These are phyloP conservation scores for Hirtodrosophila duncani DNA, from an alignment of 2,888 invertebrate species.

Conservation along the genomic window DNA sequence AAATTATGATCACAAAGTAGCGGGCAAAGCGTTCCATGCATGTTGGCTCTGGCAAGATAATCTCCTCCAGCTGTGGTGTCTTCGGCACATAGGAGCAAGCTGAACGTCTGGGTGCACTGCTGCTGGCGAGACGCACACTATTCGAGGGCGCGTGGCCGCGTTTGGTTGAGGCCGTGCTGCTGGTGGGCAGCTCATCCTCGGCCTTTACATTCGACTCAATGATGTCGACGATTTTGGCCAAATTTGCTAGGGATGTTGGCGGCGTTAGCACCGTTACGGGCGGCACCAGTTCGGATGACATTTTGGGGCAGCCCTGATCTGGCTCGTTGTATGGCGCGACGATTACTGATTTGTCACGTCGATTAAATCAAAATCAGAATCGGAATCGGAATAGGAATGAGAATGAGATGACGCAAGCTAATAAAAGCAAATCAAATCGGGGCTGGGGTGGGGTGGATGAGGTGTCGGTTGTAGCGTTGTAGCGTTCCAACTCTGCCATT, in stretches of 20 bases:
- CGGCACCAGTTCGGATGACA: neutral
- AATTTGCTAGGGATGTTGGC: slow-evolving; percentile 25
- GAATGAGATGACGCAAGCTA: slow-evolving; percentile 26
- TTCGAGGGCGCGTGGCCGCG: neutral
- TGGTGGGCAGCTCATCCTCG: slow-evolving; percentile 8
- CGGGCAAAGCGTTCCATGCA: slow-evolving; percentile 73
- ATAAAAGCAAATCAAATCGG: neutral
- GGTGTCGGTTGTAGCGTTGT: neutral
- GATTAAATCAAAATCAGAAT: slow-evolving; percentile 73
- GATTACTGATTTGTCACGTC: slow-evolving; percentile 61
- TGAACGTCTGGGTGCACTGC: slow-evolving; percentile 40
- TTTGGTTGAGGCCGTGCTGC: neutral
- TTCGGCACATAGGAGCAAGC: slow-evolving; percentile 56
- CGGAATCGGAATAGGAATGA: slow-evolving; percentile 16
- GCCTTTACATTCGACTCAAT: slow-evolving; percentile 57
- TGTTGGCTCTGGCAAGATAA: slow-evolving; percentile 60
- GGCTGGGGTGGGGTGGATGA: neutral
- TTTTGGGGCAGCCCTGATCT: no score
- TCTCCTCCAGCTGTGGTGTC: slow-evolving; percentile 63
- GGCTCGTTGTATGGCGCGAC: slow-evolving; percentile 33
- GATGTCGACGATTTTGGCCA: slow-evolving; percentile 63
- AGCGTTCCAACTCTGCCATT: slow-evolving; percentile 48
- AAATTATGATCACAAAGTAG: slow-evolving; percentile 73
- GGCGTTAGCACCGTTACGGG: neutral
- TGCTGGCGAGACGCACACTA: slow-evolving; percentile 52